Conservation (phyloP, 2,888 invertebrate genomes). For the Ditylenchus weischeri region DNA sequence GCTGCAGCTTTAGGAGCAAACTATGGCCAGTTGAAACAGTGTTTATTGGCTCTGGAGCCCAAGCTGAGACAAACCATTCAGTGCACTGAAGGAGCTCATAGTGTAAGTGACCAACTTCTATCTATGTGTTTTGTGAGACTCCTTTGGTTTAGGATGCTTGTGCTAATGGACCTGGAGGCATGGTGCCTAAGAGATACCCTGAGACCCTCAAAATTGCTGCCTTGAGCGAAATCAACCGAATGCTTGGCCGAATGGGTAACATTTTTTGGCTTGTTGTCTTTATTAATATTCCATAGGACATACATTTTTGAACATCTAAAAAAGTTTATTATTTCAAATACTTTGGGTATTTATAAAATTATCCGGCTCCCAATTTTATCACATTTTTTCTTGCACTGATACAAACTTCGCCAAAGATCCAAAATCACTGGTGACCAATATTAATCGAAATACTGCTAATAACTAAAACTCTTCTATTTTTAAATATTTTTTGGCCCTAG, state of each 20-base stretch:
- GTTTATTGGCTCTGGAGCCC: conserved; percentile 42
- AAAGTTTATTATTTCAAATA: too few species aligned
- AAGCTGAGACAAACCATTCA: conserved; percentile 38
- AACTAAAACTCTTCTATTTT: too few species aligned
- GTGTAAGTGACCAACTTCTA: conserved; percentile 30
- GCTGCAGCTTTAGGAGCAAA: conserved; percentile 48
- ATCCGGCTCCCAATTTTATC: too few species aligned
- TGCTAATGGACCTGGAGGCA: conserved; percentile 41
- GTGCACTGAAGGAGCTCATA: conserved; percentile 42
- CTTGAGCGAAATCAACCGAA: conserved; percentile 40
- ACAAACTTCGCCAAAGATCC: too few species aligned
- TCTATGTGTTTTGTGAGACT: background rate
- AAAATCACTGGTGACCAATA: too few species aligned
- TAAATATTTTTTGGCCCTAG: too few species aligned
- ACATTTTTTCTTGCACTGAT: too few species aligned
- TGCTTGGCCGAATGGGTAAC: conserved; percentile 23
- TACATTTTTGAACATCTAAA: too few species aligned
- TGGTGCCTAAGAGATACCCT: conserved; percentile 55
- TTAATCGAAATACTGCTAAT: too few species aligned
- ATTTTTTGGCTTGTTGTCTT: too few species aligned
- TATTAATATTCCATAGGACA: too few species aligned
- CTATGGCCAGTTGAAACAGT: conserved; percentile 42
- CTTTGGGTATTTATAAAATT: too few species aligned
- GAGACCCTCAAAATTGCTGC: conserved; percentile 56
- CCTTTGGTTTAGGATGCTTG: conserved; percentile 2